Conservation (phyloP, 2,113 vertebrate genomes). For the Anseranas semipalmata region DNA sequence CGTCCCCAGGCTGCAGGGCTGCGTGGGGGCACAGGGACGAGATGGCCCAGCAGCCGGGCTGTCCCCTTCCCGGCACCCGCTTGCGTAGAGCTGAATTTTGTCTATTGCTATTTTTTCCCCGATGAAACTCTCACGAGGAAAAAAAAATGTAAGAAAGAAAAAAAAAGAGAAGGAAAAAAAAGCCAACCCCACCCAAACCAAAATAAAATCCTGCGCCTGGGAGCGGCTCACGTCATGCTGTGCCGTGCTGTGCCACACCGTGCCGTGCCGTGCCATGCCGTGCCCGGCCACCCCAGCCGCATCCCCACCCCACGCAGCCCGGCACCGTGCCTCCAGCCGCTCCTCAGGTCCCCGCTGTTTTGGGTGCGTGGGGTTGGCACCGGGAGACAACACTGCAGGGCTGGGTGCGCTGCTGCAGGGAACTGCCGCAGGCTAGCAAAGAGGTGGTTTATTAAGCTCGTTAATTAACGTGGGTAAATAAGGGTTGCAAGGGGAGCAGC, state of each 20-base stretch:
- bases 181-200: neutral
- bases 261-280: neutral
- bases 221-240: neutral
- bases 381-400: neutral
- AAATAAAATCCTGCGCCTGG: neutral
- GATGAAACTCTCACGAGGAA: neutral
- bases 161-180: neutral
- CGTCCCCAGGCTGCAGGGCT: neutral
- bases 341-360: neutral
- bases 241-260: neutral
- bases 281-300: neutral
- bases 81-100: neutral
- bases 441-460: neutral
- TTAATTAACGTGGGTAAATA: neutral
- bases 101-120: constrained; percentile 25
- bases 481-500: neutral
- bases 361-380: too few species aligned
- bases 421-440: neutral
- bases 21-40: neutral
- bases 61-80: neutral
- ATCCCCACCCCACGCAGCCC: too few species aligned
- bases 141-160: neutral
- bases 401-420: neutral
- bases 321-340: too few species aligned
- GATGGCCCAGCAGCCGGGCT: neutral